Evolutionary conservation across 2,888 invertebrate genomes (phyloP).

Genomic region (Pseudanteris insignis): DNA sequence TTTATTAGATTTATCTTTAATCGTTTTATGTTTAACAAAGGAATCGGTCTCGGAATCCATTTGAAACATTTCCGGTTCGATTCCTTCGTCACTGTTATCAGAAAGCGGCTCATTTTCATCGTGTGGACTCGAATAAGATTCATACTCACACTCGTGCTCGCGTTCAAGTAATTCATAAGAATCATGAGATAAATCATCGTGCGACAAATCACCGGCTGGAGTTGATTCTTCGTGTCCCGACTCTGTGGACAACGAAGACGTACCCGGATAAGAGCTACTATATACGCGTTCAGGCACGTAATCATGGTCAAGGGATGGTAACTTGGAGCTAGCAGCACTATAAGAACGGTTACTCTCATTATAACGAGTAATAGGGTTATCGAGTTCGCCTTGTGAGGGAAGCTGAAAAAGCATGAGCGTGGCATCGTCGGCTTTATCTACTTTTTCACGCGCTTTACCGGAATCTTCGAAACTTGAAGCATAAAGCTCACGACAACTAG

Average conservation of each 20-base stretch:
- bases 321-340: conserved; percentile 72
- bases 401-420: conserved; percentile 56
- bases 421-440: conserved; percentile 49
- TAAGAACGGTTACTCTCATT: conserved; percentile 76
- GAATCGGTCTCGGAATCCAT: conserved; percentile 70
- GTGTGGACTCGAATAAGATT: conserved; percentile 62
- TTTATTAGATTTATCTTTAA: conserved; percentile 57
- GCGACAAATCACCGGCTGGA: conserved; percentile 76
- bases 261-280: conserved; percentile 87
- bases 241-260: conserved; percentile 74
- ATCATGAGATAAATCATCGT: conserved; percentile 88
- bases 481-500: conserved; percentile 83
- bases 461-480: conserved; percentile 80
- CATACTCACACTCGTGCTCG: conserved; percentile 65
- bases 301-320: conserved; percentile 75
- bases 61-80: conserved; percentile 80
- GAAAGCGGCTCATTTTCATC: conserved; percentile 59
- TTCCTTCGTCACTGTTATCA: conserved; percentile 64
- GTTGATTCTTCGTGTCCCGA: conserved; percentile 72
- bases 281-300: conserved; percentile 78
- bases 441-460: conserved; percentile 69
- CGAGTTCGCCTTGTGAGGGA: conserved; percentile 68
- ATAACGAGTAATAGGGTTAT: conserved; percentile 78
- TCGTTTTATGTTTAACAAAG: conserved; percentile 61
- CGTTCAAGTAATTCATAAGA: conserved; percentile 87